Conservation (phyloP, 2,888 invertebrate species). For the Rhagonycha fulva region DNA sequence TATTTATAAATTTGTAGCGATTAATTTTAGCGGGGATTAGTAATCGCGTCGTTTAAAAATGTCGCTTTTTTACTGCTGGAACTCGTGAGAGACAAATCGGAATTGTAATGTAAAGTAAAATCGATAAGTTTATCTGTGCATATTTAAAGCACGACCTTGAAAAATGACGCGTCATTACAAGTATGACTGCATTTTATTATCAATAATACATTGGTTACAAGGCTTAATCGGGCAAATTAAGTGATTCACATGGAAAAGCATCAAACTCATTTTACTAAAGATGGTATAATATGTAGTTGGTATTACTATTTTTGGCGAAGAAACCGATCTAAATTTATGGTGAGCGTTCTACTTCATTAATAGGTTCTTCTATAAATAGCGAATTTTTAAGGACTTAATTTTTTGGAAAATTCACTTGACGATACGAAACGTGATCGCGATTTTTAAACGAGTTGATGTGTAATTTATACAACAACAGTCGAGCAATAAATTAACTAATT, state of each 20-base stretch:
- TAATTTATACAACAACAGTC: background rate
- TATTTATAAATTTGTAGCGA: background rate
- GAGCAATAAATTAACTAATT: slow-evolving; percentile 12
- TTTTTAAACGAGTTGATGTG: background rate
- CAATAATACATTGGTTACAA: background rate
- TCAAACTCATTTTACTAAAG: background rate
- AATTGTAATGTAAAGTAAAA: background rate
- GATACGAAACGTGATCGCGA: background rate
- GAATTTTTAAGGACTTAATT: background rate
- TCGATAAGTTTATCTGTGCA: background rate
- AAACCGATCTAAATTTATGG: background rate
- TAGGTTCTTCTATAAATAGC: background rate
- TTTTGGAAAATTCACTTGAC: background rate
- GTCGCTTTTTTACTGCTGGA: background rate
- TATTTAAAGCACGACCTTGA: background rate
- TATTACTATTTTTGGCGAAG: background rate
- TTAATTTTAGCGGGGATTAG: background rate
- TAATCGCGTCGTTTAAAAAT: background rate
- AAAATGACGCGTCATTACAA: background rate
- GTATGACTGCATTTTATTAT: background rate
- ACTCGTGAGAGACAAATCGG: background rate
- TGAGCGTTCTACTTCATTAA: background rate
- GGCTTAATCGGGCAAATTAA: background rate
- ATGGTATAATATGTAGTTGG: too few relatives aligned
- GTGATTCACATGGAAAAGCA: background rate